These are phyloP conservation scores for Apodemus speciosus DNA, from an alignment of 2,113 vertebrate species.

Conservation along the genomic window DNA sequence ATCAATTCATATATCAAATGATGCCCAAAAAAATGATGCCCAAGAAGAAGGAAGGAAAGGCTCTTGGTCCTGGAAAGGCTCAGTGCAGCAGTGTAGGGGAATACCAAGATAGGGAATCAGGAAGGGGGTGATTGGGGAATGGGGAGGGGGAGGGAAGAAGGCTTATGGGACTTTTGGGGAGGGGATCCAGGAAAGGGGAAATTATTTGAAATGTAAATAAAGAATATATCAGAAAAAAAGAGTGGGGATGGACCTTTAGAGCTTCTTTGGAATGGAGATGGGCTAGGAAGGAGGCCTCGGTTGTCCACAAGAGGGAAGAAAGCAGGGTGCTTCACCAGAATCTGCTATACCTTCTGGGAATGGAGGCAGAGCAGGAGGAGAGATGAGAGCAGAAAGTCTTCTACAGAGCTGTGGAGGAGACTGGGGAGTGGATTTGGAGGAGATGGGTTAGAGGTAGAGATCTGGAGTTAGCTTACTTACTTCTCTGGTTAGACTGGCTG, in stretches of 20 bases:
- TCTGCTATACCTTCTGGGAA: not conserved
- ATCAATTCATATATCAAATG: too few species aligned
- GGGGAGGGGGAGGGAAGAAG: too few species aligned
- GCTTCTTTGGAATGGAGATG: not conserved
- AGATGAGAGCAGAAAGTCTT: not conserved
- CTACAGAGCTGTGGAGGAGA: not conserved
- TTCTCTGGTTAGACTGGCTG: not conserved
- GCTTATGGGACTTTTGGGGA: too few species aligned
- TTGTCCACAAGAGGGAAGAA: not conserved
- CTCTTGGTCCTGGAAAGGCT: too few species aligned
- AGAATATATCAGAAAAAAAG: not conserved
- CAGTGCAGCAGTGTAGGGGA: too few species aligned
- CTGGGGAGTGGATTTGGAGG: not conserved
- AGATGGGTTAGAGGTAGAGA: not conserved
- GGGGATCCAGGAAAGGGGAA: too few species aligned
- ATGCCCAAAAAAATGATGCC: too few species aligned
- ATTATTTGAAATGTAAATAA: too few species aligned
- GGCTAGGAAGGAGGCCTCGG: not conserved
- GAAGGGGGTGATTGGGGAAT: too few species aligned
- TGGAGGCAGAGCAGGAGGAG: not conserved
- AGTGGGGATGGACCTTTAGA: too few species aligned
- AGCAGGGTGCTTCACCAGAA: not conserved
- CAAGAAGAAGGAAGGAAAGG: too few species aligned
- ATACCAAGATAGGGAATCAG: too few species aligned
- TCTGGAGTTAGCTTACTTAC: not conserved